These are phyloP conservation scores for Thelaira solivaga DNA, from an alignment of 2,888 invertebrate species.

Conservation along the genomic window DNA sequence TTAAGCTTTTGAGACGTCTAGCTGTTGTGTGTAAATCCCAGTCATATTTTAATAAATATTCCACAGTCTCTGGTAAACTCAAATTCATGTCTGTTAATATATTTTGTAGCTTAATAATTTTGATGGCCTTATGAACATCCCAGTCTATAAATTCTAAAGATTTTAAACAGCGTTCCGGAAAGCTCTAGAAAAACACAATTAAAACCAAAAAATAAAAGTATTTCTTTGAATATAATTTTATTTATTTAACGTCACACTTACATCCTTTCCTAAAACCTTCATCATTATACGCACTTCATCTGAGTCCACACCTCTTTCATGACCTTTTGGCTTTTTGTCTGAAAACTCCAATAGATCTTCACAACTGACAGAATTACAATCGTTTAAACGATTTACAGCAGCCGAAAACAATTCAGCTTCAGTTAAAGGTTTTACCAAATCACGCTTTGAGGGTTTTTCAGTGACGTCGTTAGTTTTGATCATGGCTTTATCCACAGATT, in stretches of 20 bases:
- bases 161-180: slow-evolving; percentile 86
- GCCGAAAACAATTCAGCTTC: slow-evolving; percentile 71
- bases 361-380: slow-evolving; percentile 90
- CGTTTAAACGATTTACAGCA: slow-evolving; percentile 70
- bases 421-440: slow-evolving; percentile 64
- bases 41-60: slow-evolving; percentile 74
- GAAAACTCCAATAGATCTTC: slow-evolving; percentile 94
- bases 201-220: slow-evolving; percentile 10
- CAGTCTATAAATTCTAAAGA: slow-evolving; percentile 90
- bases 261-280: slow-evolving; percentile 88
- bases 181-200: slow-evolving; percentile 77
- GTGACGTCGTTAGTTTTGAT: slow-evolving; percentile 36
- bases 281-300: slow-evolving; percentile 95
- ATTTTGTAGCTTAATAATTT: slow-evolving; percentile 78
- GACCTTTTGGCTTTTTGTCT: slow-evolving; percentile 88
- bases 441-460: slow-evolving; percentile 1
- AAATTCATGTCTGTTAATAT: slow-evolving; percentile 70
- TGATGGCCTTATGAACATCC: slow-evolving; percentile 93
- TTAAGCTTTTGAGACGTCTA: slow-evolving; percentile 69
- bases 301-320: slow-evolving; percentile 89
- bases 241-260: slow-evolving; percentile 74
- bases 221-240: background rate
- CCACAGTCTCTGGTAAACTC: slow-evolving; percentile 71
- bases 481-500: slow-evolving; percentile 75
- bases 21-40: slow-evolving; percentile 77